phyloP scores from a whole-genome alignment of 2,888 invertebrate species.

The Eilema caniola region DNA sequence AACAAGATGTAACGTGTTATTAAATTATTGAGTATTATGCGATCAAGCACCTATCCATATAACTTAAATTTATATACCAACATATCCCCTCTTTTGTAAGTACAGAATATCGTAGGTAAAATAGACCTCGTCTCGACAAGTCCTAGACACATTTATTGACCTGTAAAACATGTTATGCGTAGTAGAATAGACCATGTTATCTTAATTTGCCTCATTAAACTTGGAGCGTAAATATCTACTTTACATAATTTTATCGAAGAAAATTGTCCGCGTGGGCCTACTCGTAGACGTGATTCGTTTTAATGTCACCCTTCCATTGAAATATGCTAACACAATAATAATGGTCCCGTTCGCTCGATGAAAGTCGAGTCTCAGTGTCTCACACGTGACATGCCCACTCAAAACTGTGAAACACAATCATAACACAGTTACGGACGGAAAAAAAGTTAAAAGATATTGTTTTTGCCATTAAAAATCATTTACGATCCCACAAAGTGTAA shows the following conservation, averaged over 20 bases:
- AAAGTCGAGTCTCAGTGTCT: constrained; percentile 26
- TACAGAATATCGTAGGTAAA: constrained; percentile 36
- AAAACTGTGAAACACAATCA: constrained; percentile 37
- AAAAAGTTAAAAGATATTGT: constrained; percentile 52
- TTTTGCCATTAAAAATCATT: constrained; percentile 65
- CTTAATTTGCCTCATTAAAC: constrained; percentile 82
- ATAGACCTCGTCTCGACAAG: constrained; percentile 66
- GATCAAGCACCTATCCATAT: constrained; percentile 5
- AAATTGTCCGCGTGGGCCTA: constrained; percentile 79
- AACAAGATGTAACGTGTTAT: constrained; percentile 19
- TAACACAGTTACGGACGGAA: constrained; percentile 33
- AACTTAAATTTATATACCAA: constrained; percentile 18
- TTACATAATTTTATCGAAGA: constrained; percentile 83
- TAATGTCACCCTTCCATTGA: constrained; percentile 75
- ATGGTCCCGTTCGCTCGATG: constrained; percentile 51
- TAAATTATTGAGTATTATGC: constrained; percentile 9
- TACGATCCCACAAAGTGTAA: constrained; percentile 69
- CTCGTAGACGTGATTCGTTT: constrained; percentile 69
- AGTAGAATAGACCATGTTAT: constrained; percentile 68
- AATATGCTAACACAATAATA: constrained; percentile 68
- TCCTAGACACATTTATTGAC: constrained; percentile 73
- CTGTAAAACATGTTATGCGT: constrained; percentile 70
- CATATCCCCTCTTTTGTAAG: not conserved
- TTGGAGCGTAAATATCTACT: constrained; percentile 75
- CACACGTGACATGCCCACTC: constrained; percentile 36